A percentile compares a stretch with the other conserved stretches of the same genome.
These are phyloP conservation scores for Neomonachus schauinslandi DNA, from an alignment of 2,113 vertebrate species.

Conservation along the genomic window DNA sequence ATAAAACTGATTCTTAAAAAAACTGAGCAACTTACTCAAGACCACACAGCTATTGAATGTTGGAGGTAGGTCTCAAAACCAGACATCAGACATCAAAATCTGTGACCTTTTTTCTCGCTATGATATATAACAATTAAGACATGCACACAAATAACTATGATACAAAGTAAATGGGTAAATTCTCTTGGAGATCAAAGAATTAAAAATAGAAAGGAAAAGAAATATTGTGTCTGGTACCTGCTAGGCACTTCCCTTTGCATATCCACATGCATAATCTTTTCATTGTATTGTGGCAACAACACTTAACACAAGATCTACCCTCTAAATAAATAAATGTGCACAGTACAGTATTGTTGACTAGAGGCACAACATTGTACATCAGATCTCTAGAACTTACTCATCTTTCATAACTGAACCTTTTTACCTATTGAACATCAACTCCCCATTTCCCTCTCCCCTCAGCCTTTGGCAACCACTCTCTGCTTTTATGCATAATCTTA, in stretches of 20 bases:
- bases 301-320: not conserved
- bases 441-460: not conserved
- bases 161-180: not conserved
- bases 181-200: not conserved
- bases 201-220: not conserved
- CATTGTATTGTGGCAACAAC: not conserved
- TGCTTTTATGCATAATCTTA: not conserved
- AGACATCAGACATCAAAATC: not conserved
- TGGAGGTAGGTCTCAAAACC: not conserved
- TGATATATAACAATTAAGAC: not conserved
- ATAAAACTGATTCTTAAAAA: slow-evolving; percentile 13
- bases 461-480: not conserved
- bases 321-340: not conserved
- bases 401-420: not conserved
- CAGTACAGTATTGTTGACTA: not conserved
- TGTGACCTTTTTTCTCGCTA: not conserved
- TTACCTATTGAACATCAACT: not conserved
- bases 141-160: not conserved
- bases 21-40: not conserved
- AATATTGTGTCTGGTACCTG: not conserved
- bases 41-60: not conserved
- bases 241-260: not conserved
- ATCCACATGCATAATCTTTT: not conserved
- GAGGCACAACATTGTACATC: not conserved
- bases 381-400: not conserved